A percentile compares a stretch with the other conserved stretches of the same genome.
phyloP scores from a whole-genome alignment of 2,888 invertebrate genomes.

The Pachydiplax longipennis region DNA sequence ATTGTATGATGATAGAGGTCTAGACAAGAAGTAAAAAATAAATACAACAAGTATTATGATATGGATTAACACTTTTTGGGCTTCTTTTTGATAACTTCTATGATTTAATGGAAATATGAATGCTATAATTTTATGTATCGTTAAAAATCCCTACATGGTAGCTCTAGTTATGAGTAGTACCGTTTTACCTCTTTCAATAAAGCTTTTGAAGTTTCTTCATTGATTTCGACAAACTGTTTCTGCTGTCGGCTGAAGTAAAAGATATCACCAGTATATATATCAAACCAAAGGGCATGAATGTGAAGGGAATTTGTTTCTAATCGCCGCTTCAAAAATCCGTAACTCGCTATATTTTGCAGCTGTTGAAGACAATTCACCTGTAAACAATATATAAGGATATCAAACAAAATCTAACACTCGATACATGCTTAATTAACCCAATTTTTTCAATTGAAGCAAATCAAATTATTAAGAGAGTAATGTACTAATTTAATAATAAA shows the following conservation, averaged over 20 bases:
- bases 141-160: neutral
- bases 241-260: slow-evolving; percentile 90
- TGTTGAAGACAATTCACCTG: slow-evolving; percentile 90
- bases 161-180: slow-evolving; percentile 73
- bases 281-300: slow-evolving; percentile 96
- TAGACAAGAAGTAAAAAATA: no score
- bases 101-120: no score
- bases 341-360: slow-evolving; percentile 90
- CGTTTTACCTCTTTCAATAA: slow-evolving; percentile 78
- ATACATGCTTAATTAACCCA: neutral
- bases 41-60: no score
- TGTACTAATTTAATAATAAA: neutral
- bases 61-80: no score
- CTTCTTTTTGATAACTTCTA: no score
- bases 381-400: slow-evolving; percentile 54
- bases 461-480: neutral
- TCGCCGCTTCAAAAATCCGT: slow-evolving; percentile 85
- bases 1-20: no score
- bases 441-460: neutral
- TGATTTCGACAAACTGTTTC: slow-evolving; percentile 85
- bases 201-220: slow-evolving; percentile 79
- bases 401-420: neutral
- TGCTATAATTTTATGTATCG: no score
- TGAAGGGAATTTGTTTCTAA: slow-evolving; percentile 82
- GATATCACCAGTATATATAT: slow-evolving; percentile 95